A percentile compares a stretch with the other conserved stretches of the same genome.
Conservation (phyloP, 2,888 invertebrate genomes). For the Idaea straminata region DNA sequence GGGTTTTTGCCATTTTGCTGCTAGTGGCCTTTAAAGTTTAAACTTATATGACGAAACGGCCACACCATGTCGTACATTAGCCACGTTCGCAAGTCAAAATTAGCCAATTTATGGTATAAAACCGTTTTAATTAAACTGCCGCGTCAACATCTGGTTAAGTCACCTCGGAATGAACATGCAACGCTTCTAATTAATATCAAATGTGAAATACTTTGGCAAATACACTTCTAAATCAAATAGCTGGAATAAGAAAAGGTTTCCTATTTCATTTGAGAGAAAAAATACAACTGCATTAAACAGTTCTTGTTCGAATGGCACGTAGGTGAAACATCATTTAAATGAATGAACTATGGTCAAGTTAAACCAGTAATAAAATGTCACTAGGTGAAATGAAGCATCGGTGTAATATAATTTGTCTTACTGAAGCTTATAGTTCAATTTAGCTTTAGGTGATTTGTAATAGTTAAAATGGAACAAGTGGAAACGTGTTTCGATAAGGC, state of each 20-base stretch:
- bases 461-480: too few species aligned
- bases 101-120: conserved; percentile 1
- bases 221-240: not conserved
- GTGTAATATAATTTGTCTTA: too few species aligned
- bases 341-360: too few species aligned
- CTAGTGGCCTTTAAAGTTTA: not conserved
- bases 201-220: not conserved
- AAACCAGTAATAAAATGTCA: too few species aligned
- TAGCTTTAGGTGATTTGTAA: too few species aligned
- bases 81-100: not conserved
- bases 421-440: too few species aligned
- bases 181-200: not conserved
- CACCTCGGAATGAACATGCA: not conserved
- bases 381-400: too few species aligned
- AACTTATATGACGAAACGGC: not conserved
- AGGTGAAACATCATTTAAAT: too few species aligned
- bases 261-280: not conserved
- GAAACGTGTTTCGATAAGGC: too few species aligned
- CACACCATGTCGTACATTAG: not conserved
- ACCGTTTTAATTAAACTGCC: not conserved
- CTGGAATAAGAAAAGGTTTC: not conserved
- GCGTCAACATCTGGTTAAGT: not conserved
- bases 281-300: too few species aligned
- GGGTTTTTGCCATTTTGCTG: too few species aligned
- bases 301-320: too few species aligned